Evolutionary conservation across 2,888 invertebrate species (phyloP).

Genomic region (Drosophila neonasuta): DNA sequence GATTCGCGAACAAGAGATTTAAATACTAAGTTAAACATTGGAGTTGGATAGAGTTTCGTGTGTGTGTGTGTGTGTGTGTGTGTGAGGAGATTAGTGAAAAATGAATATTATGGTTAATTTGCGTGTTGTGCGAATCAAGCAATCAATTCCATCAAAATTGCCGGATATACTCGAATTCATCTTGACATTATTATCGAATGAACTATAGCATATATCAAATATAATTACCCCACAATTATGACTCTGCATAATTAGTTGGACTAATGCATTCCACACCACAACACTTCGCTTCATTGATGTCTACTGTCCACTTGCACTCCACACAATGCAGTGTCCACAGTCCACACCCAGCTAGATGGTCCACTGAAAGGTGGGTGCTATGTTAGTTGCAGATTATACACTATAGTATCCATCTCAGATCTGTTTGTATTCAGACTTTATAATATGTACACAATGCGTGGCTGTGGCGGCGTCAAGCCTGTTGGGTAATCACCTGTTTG

Average conservation of each 20-base stretch:
- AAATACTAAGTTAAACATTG: slow-evolving; percentile 17
- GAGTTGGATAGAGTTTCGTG: slow-evolving; percentile 1
- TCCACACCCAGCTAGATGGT: slow-evolving; percentile 40
- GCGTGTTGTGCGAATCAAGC: slow-evolving; percentile 21
- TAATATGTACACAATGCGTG: slow-evolving; percentile 44
- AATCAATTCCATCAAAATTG: slow-evolving; percentile 38
- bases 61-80: slow-evolving; percentile 4
- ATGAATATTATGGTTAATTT: slow-evolving; percentile 39
- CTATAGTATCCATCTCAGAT: neutral
- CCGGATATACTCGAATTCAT: slow-evolving; percentile 29
- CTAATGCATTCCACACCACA: slow-evolving; percentile 2
- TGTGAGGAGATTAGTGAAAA: slow-evolving; percentile 19
- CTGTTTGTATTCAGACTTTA: slow-evolving; percentile 5
- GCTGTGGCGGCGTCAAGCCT: slow-evolving; percentile 51
- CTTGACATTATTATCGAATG: slow-evolving; percentile 31
- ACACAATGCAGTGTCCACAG: slow-evolving; percentile 24
- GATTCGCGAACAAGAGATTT: slow-evolving; percentile 41
- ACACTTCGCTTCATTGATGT: neutral
- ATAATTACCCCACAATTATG: slow-evolving; percentile 26
- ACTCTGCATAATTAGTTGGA: slow-evolving; percentile 20
- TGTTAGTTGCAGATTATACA: slow-evolving; percentile 16
- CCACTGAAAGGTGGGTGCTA: slow-evolving; percentile 28
- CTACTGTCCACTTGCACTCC: slow-evolving; percentile 29
- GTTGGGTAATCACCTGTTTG: slow-evolving; percentile 65
- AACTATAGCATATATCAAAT: slow-evolving; percentile 28